A percentile compares a stretch with the other conserved stretches of the same genome.
Evolutionary conservation across 1,140 invertebrate species (phyloP).

Genomic region (Brachionus plicatilis): DNA sequence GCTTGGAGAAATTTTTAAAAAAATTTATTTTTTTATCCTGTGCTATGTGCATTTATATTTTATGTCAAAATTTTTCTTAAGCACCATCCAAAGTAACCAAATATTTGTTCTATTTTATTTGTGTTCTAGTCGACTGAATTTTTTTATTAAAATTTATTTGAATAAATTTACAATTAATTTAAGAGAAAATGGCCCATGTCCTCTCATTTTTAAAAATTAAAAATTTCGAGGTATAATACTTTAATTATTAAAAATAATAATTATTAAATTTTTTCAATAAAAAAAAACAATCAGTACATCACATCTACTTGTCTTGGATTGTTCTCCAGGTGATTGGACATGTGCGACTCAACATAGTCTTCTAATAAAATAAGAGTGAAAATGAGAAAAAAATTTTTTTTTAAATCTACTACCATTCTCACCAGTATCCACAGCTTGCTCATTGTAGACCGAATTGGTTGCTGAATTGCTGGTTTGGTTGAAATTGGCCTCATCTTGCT

Average conservation of each 20-base stretch:
- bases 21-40: background rate
- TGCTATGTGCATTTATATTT: background rate
- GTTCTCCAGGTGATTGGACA: background rate
- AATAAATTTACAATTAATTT: background rate
- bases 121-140: background rate
- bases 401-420: background rate
- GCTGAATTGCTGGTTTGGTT: background rate
- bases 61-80: background rate
- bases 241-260: background rate
- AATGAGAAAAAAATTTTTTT: background rate
- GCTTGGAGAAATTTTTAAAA: background rate
- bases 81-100: background rate
- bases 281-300: background rate
- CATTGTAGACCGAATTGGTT: background rate
- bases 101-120: background rate
- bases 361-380: background rate
- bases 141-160: background rate
- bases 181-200: background rate
- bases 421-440: background rate
- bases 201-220: background rate
- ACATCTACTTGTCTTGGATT: slow-evolving; percentile 26
- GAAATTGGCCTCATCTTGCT: background rate
- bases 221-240: background rate
- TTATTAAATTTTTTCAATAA: background rate
- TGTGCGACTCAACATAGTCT: background rate